A percentile compares a stretch with the other conserved stretches of the same genome.
Conservation (phyloP, 2,888 invertebrate genomes). For the Tachystola acroxantha region DNA sequence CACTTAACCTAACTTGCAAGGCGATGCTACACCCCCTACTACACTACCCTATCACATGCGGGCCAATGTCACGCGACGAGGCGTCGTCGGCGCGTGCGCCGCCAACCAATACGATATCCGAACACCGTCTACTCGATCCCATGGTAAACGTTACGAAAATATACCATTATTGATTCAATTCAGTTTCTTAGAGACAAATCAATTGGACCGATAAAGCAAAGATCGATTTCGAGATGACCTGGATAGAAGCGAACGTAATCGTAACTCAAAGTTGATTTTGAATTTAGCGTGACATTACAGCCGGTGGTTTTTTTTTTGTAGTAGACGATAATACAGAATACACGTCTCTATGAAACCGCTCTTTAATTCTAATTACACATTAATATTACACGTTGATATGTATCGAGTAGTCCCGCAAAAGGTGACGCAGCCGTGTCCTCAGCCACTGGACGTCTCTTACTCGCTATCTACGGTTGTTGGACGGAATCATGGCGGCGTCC, state of each 20-base stretch:
- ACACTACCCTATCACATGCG: constrained; percentile 73
- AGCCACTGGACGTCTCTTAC: constrained; percentile 79
- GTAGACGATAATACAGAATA: constrained; percentile 75
- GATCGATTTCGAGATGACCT: constrained; percentile 12
- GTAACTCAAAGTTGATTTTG: constrained; percentile 31
- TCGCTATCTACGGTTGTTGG: constrained; percentile 78
- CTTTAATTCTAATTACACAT: constrained; percentile 75
- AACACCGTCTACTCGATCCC: constrained; percentile 59
- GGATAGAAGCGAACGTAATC: constrained; percentile 31
- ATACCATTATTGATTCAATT: constrained; percentile 16
- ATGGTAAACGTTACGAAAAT: constrained; percentile 63
- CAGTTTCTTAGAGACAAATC: constrained; percentile 22
- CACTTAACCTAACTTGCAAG: constrained; percentile 76
- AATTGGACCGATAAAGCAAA: constrained; percentile 31
- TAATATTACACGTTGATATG: constrained; percentile 85
- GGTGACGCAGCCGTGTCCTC: constrained; percentile 77
- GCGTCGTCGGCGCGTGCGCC: constrained; percentile 18
- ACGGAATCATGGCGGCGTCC: constrained; percentile 77
- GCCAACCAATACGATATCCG: constrained; percentile 40
- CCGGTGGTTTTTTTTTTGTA: constrained; percentile 70
- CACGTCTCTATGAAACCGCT: constrained; percentile 78
- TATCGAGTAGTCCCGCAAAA: constrained; percentile 84
- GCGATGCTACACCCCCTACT: constrained; percentile 74
- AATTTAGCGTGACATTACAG: constrained; percentile 68
- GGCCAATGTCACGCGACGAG: constrained; percentile 65